phyloP scores from a whole-genome alignment of 2,888 invertebrate genomes.

The Miltochrista miniata region DNA sequence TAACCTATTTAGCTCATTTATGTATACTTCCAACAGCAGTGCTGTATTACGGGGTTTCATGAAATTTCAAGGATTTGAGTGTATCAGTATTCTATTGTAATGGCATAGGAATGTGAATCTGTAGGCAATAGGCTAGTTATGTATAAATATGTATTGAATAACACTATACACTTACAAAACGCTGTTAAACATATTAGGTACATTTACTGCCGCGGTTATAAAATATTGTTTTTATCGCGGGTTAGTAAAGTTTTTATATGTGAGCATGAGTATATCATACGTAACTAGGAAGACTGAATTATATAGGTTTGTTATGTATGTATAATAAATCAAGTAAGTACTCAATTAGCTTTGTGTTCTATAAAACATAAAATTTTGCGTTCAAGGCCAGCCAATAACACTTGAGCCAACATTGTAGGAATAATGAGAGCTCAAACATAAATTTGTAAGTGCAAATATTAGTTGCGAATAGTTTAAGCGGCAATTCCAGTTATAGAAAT shows the following conservation, averaged over 20 bases:
- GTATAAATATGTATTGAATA: conserved; percentile 3
- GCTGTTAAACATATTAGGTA: conserved; percentile 1
- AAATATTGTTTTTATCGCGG: conserved; percentile 25
- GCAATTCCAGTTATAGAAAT: too few species aligned
- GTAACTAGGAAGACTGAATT: not conserved
- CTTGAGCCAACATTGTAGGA: conserved; percentile 41
- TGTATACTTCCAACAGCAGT: too few species aligned
- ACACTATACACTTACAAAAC: not conserved
- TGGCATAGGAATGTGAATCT: too few species aligned
- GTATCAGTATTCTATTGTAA: too few species aligned
- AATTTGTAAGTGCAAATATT: not conserved
- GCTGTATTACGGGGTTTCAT: too few species aligned
- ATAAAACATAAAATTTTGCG: conserved; percentile 31
- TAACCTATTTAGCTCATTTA: too few species aligned
- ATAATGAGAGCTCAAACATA: conserved; percentile 30
- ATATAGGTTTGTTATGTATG: too few species aligned
- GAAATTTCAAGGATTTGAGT: too few species aligned
- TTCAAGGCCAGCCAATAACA: conserved; percentile 41
- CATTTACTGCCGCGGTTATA: conserved; percentile 10
- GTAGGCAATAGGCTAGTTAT: not conserved
- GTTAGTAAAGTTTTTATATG: conserved; percentile 26
- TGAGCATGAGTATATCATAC: not conserved
- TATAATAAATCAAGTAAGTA: conserved; percentile 26
- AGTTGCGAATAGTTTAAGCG: not conserved
- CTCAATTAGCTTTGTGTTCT: conserved; percentile 33